phyloP scores from a whole-genome alignment of 2,888 invertebrate species.

The Agrilus biguttatus region DNA sequence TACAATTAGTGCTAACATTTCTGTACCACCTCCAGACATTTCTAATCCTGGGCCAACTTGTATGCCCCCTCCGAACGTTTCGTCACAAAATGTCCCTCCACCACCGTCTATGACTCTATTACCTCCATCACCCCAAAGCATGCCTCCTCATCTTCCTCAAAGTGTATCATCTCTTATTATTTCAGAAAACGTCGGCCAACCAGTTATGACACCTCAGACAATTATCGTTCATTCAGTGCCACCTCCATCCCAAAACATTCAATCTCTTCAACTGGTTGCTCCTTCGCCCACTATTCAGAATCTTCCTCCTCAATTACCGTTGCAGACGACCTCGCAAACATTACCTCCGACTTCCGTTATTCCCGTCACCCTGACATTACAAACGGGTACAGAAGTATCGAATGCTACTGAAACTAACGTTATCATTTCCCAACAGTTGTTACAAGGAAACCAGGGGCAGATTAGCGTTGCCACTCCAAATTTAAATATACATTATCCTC shows the following conservation, averaged over 20 bases:
- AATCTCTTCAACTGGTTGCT: conserved; percentile 7
- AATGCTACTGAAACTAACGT: conserved; percentile 13
- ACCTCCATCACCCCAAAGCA: conserved; percentile 12
- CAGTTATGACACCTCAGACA: conserved; percentile 15
- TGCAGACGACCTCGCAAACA: conserved; percentile 11
- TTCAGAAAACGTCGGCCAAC: conserved; percentile 12
- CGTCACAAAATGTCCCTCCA: neutral
- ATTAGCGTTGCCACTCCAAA: conserved; percentile 15
- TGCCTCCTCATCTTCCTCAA: conserved; percentile 15
- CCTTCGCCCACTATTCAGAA: conserved; percentile 7
- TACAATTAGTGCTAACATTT: conserved; percentile 16
- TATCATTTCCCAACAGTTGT: conserved; percentile 29
- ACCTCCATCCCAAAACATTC: conserved; percentile 9
- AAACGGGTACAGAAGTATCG: conserved; percentile 14
- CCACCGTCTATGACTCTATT: neutral
- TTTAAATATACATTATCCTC: conserved; percentile 21
- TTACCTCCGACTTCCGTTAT: conserved; percentile 10
- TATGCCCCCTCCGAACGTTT: conserved; percentile 14
- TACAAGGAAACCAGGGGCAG: conserved; percentile 16
- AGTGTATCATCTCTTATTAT: conserved; percentile 4
- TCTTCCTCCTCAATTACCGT: conserved; percentile 6
- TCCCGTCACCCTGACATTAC: conserved; percentile 17
- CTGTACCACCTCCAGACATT: conserved; percentile 15
- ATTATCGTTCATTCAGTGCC: conserved; percentile 19
- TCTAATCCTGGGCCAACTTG: conserved; percentile 11